A percentile compares a stretch with the other conserved stretches of the same genome.
Conservation (phyloP, 2,797 vertebrate species). For the Arctocebus calabarensis region DNA sequence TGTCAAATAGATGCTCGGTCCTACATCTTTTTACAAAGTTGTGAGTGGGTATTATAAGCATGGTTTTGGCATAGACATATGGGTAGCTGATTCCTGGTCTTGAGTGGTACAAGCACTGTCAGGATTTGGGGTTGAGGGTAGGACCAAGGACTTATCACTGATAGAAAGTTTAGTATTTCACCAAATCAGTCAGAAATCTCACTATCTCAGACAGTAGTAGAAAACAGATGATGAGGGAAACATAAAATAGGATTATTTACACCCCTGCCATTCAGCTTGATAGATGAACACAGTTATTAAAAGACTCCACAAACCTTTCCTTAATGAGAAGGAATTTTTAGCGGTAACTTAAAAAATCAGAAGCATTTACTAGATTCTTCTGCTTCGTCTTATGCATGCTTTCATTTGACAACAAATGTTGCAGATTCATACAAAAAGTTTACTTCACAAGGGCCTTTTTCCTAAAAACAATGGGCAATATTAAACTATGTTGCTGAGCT, state of each 20-base stretch:
- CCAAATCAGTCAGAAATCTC: background rate
- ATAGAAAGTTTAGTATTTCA: background rate
- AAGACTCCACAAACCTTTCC: background rate
- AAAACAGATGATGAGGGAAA: background rate
- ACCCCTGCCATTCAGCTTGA: background rate
- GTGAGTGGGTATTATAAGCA: accelerated
- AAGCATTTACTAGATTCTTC: background rate
- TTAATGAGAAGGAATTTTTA: background rate
- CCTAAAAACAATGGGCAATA: background rate
- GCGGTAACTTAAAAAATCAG: background rate
- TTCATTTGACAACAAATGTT: background rate
- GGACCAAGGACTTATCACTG: accelerated
- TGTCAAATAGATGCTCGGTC: background rate
- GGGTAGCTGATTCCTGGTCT: background rate
- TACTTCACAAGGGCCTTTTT: background rate
- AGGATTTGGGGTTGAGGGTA: too few relatives aligned
- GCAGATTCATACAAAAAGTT: background rate
- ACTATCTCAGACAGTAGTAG: background rate
- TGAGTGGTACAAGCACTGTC: accelerated
- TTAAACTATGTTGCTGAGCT: background rate
- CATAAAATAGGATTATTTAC: background rate
- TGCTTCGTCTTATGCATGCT: background rate
- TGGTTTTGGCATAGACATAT: background rate
- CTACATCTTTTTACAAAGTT: background rate
- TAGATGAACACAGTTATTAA: background rate